Evolutionary conservation across 2,113 vertebrate genomes (phyloP).

Genomic region (Cyanoderma ruficeps): DNA sequence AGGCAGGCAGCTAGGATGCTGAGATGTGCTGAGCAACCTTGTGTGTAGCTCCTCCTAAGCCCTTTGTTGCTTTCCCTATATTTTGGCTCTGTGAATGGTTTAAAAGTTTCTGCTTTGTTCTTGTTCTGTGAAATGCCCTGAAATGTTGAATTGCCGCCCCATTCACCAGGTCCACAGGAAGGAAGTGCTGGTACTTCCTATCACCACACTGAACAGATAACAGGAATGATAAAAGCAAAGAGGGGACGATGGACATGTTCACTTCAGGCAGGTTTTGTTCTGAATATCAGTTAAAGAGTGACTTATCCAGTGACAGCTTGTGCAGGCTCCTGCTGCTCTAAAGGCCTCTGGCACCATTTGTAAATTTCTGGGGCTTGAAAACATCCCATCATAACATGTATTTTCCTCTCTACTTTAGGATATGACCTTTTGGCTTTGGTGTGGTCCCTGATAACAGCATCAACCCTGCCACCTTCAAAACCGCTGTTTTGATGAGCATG

Average conservation of each 20-base stretch:
- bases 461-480: neutral
- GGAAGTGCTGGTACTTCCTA: neutral
- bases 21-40: neutral
- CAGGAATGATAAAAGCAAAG: neutral
- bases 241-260: fast-evolving
- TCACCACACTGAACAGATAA: neutral
- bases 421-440: neutral
- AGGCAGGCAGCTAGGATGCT: neutral
- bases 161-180: neutral
- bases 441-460: neutral
- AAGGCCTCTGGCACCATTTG: neutral
- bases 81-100: neutral
- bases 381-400: fast-evolving
- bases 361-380: neutral
- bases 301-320: neutral
- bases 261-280: neutral
- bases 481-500: neutral
- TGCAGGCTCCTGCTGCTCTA: neutral
- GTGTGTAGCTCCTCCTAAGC: neutral
- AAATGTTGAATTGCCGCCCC: neutral
- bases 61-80: neutral
- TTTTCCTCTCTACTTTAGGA: neutral
- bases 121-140: neutral
- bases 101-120: neutral
- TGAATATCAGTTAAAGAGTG: neutral